Percentiles rank a stretch among this genome's conserved stretches.
These are phyloP conservation scores for Stictocephala bisonia DNA, from an alignment of 2,888 invertebrate genomes.

Conservation along the genomic window DNA sequence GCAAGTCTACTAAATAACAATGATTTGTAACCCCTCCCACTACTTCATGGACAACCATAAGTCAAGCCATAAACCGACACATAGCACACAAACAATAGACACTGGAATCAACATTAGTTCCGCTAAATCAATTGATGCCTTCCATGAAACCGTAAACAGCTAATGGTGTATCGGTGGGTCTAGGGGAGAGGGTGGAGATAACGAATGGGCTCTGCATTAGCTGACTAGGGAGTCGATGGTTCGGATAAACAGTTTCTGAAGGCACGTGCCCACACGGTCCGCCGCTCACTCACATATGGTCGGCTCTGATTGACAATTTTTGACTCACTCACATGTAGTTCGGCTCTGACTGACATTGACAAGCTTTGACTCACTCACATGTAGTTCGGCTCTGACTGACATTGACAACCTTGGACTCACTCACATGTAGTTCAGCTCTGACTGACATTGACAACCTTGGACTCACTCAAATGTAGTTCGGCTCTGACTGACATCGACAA, in stretches of 20 bases:
- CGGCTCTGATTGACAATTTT: not conserved
- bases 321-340: not conserved
- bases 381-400: not conserved
- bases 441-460: no score
- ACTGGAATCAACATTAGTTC: slow-evolving; percentile 5
- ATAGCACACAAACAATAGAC: slow-evolving; percentile 33
- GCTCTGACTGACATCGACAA: no score
- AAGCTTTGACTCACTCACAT: not conserved
- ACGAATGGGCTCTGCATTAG: slow-evolving; percentile 19
- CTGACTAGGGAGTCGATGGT: slow-evolving; percentile 17
- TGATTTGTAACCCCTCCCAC: not conserved
- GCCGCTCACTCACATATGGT: not conserved
- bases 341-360: not conserved
- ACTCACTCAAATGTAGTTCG: no score
- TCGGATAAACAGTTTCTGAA: slow-evolving; percentile 30
- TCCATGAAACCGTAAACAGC: slow-evolving; percentile 40
- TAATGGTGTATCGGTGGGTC: slow-evolving; percentile 18
- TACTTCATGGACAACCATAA: no score
- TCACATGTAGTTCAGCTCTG: no score
- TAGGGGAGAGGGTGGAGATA: not conserved
- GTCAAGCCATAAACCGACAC: slow-evolving; percentile 30
- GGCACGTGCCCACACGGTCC: slow-evolving; percentile 30
- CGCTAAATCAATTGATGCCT: slow-evolving; percentile 39
- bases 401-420: not conserved
- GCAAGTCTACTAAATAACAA: slow-evolving; percentile 31